These are phyloP conservation scores for Aricia artaxerxes DNA, from an alignment of 2,888 invertebrate species.

Conservation along the genomic window DNA sequence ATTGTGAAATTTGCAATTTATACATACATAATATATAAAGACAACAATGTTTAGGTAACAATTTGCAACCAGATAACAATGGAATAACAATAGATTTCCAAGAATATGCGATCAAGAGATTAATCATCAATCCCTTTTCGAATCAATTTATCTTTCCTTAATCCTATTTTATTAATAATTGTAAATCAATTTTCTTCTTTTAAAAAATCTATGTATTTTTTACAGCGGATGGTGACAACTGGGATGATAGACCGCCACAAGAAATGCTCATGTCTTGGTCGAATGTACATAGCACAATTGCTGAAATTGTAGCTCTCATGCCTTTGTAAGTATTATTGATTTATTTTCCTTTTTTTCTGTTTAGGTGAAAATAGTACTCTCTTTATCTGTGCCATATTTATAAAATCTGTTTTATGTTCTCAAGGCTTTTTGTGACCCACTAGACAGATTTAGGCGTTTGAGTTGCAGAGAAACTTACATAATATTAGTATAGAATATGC, in stretches of 20 bases:
- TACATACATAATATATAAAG: not conserved
- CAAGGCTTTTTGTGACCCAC: too few relatives aligned
- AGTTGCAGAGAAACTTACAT: too few relatives aligned
- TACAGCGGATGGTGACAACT: slow-evolving; percentile 79
- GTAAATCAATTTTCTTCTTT: too few relatives aligned
- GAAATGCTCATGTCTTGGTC: slow-evolving; percentile 79
- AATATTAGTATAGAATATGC: too few relatives aligned
- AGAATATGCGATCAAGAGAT: not conserved
- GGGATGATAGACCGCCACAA: slow-evolving; percentile 79
- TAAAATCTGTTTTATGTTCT: too few relatives aligned
- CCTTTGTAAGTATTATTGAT: slow-evolving; percentile 66
- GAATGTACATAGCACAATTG: slow-evolving; percentile 81
- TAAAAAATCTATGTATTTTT: slow-evolving; percentile 35
- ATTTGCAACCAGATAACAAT: slow-evolving; percentile 35
- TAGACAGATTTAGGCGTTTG: too few relatives aligned
- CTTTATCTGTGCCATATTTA: not conserved
- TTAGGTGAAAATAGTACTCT: too few relatives aligned
- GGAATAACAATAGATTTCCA: too few relatives aligned
- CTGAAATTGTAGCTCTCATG: slow-evolving; percentile 72
- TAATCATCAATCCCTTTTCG: not conserved
- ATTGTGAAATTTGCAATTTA: not conserved
- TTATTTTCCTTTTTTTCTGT: not conserved
- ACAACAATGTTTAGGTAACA: slow-evolving; percentile 8
- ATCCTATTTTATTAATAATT: not conserved
- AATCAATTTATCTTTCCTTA: not conserved